Conservation (phyloP, 2,113 vertebrate genomes). For the Phainopepla nitens region DNA sequence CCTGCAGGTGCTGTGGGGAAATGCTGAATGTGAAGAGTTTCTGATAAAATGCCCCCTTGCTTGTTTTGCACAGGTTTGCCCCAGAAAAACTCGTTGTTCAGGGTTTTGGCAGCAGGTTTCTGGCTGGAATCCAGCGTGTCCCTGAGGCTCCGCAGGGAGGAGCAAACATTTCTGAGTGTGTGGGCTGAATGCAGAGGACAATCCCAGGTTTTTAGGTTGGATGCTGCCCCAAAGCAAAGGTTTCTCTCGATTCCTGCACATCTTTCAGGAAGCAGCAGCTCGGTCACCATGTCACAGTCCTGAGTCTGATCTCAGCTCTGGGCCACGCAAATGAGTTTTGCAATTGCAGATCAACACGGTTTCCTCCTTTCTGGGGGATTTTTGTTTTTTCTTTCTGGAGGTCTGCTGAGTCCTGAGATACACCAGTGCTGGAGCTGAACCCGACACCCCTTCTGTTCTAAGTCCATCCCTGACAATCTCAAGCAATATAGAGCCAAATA, state of each 20-base stretch:
- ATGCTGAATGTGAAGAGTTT: slow-evolving; percentile 17
- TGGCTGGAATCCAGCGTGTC: background rate
- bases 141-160: background rate
- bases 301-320: background rate
- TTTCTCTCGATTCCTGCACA: background rate
- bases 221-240: background rate
- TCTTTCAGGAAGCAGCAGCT: background rate
- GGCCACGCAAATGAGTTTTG: background rate
- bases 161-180: slow-evolving; percentile 2
- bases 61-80: slow-evolving; percentile 50
- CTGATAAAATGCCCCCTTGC: background rate
- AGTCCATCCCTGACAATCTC: slow-evolving; percentile 57
- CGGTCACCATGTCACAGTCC: background rate
- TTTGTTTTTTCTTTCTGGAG: background rate
- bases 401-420: background rate
- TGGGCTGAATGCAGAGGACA: slow-evolving; percentile 53
- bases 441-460: slow-evolving; percentile 31
- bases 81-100: background rate
- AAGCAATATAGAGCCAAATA: slow-evolving; percentile 70
- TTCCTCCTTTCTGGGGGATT: background rate
- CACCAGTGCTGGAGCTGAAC: background rate
- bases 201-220: background rate
- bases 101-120: background rate
- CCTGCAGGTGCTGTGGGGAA: background rate
- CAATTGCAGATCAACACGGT: background rate